These are phyloP conservation scores for Uromys caudimaculatus DNA, from an alignment of 2,797 vertebrate genomes.

Conservation along the genomic window DNA sequence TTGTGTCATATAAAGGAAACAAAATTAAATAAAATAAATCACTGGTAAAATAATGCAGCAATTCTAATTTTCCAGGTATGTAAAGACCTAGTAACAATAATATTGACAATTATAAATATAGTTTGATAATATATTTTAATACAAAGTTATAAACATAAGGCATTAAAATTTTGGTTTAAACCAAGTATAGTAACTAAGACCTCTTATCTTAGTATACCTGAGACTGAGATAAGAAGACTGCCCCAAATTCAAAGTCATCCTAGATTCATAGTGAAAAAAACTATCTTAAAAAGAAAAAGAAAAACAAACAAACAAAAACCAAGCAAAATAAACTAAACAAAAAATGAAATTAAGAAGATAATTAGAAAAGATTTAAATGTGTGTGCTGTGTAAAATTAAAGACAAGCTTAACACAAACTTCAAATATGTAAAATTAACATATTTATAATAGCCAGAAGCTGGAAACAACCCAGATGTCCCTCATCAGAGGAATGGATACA, in stretches of 20 bases:
- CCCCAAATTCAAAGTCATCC: not conserved
- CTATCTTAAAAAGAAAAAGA: not conserved
- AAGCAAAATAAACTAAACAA: not conserved
- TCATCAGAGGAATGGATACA: too few relatives aligned
- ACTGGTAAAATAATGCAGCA: not conserved
- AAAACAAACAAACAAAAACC: not conserved
- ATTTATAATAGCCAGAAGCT: too few relatives aligned
- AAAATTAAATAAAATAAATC: not conserved
- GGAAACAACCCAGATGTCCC: too few relatives aligned
- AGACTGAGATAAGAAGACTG: not conserved
- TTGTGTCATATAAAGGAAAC: not conserved
- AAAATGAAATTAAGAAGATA: not conserved
- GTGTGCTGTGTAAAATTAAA: not conserved
- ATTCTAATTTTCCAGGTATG: not conserved
- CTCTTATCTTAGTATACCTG: not conserved
- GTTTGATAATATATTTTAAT: not conserved
- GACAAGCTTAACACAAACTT: not conserved
- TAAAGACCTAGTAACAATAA: not conserved
- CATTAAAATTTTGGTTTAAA: not conserved
- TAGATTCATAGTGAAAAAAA: not conserved
- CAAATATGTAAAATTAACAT: not conserved
- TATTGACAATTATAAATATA: too few relatives aligned
- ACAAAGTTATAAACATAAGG: not conserved
- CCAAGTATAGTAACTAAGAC: not conserved
- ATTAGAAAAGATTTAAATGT: not conserved